phyloP scores from a whole-genome alignment of 2,888 invertebrate genomes.

The Ichneumoninae sp. region DNA sequence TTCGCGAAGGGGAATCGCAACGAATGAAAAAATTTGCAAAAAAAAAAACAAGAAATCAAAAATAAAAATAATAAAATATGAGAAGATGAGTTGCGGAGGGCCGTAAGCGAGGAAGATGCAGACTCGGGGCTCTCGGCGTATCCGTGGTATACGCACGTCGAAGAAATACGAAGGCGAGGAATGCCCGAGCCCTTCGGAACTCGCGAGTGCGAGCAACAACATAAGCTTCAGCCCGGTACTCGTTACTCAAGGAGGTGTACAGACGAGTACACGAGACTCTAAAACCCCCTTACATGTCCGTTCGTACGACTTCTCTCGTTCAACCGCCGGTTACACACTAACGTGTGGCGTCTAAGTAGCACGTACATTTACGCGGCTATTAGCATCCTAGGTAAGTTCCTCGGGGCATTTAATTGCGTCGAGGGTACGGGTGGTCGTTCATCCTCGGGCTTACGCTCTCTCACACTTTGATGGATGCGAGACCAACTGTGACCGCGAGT shows the following conservation, averaged over 20 bases:
- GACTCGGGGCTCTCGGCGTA: slow-evolving; percentile 2
- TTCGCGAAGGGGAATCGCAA: not conserved
- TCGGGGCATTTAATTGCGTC: slow-evolving; percentile 54
- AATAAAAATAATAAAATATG: slow-evolving; percentile 16
- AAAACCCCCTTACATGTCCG: slow-evolving; percentile 11
- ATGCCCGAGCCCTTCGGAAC: not conserved
- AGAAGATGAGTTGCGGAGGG: slow-evolving; percentile 18
- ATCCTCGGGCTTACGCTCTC: slow-evolving; percentile 23
- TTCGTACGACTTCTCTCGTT: not conserved
- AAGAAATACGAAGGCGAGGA: slow-evolving; percentile 1
- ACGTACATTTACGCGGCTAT: slow-evolving; percentile 55
- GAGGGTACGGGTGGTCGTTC: slow-evolving; percentile 50
- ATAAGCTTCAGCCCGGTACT: slow-evolving; percentile 14
- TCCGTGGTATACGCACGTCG: not conserved
- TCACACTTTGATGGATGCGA: slow-evolving; percentile 50
- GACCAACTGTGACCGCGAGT: not conserved
- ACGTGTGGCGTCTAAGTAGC: slow-evolving; percentile 32
- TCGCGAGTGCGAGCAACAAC: slow-evolving; percentile 5
- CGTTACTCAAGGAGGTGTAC: slow-evolving; percentile 34
- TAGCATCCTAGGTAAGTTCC: slow-evolving; percentile 46
- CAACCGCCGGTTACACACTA: slow-evolving; percentile 3
- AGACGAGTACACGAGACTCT: slow-evolving; percentile 39
- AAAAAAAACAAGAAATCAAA: not conserved
- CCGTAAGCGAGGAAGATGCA: slow-evolving; percentile 9
- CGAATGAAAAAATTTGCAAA: not conserved